Conservation (phyloP, 2,797 vertebrate genomes). For the Lemur catta region DNA sequence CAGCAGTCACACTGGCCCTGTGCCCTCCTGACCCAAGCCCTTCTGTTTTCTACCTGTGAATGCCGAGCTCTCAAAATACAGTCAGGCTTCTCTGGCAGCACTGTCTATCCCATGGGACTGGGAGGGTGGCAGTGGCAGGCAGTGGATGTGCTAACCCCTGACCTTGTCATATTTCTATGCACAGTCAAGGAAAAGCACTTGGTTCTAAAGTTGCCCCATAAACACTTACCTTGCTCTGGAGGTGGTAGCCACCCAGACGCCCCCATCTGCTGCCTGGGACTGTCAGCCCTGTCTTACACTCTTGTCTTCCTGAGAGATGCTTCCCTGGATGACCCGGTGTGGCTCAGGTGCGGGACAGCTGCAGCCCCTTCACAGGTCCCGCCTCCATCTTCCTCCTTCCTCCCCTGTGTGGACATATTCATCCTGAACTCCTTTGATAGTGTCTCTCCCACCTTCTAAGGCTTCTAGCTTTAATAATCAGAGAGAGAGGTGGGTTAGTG, state of each 20-base stretch:
- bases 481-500: background rate
- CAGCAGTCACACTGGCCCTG: rapidly evolving
- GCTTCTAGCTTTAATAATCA: background rate
- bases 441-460: background rate
- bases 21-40: background rate
- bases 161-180: background rate
- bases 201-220: background rate
- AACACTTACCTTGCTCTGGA: background rate
- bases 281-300: rapidly evolving
- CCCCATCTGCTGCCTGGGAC: background rate
- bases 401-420: background rate
- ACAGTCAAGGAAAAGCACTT: background rate
- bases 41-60: rapidly evolving
- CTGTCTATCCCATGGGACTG: rapidly evolving
- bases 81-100: background rate
- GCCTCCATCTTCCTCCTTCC: background rate
- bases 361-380: rapidly evolving
- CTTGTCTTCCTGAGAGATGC: background rate
- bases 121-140: background rate
- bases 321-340: background rate
- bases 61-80: background rate
- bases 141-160: rapidly evolving
- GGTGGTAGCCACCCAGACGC: background rate
- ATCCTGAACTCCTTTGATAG: too few species aligned
- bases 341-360: too few species aligned